Base-by-base conservation (phyloP, 2,797 vertebrate genomes). In the Tarsius wallacei region DNA sequence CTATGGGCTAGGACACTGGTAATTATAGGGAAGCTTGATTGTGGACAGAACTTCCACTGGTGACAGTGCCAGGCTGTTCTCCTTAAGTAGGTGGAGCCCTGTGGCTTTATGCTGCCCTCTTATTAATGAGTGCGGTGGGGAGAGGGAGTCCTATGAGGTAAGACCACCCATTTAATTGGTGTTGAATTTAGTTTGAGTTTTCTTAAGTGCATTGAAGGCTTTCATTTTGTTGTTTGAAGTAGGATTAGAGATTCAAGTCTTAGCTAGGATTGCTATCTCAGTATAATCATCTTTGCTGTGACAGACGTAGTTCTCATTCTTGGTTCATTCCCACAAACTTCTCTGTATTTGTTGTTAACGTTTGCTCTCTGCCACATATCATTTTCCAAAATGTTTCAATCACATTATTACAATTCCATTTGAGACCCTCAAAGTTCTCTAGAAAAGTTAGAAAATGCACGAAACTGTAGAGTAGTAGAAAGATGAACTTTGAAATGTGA, bases 141-240 rank as follows among this genome's bases (percentile, higher is more conserved):
- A 31, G 26, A 73, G 66, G 73, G 33, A 55, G 14, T 42, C 33
- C n/a, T 21, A 8, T 53, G 66, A 83, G 15, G n/a, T 7, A 28
- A 83, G 49, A 21, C 17, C 88, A 77, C 57, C 33, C 80, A 74
- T 61, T 64, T 66, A 94, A 53, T 21, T 92, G 68, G 12, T n/a
- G 63, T 91, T 64, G 87, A 68, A 77, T 82, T 78, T 81, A 42
- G 49, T 85, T 73, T 66, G 57, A 83, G 11, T 71, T 91, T 81
- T 9, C 76, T 68, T 73, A 63, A 87, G 73, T 4, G 12, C 36
- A 7, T 57, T 24, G 61, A 85, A 90, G 57, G 76, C 31, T 59
- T 80, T 90, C 73, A 71, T 93, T 97, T 77, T 83, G 81, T 92
- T 85, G 57, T 84, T 88, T 90, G 53, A 55, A 28, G 90, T 90